Evolutionary conservation across 1,140 invertebrate species (phyloP).

Genomic region (Micrasema minimum): DNA sequence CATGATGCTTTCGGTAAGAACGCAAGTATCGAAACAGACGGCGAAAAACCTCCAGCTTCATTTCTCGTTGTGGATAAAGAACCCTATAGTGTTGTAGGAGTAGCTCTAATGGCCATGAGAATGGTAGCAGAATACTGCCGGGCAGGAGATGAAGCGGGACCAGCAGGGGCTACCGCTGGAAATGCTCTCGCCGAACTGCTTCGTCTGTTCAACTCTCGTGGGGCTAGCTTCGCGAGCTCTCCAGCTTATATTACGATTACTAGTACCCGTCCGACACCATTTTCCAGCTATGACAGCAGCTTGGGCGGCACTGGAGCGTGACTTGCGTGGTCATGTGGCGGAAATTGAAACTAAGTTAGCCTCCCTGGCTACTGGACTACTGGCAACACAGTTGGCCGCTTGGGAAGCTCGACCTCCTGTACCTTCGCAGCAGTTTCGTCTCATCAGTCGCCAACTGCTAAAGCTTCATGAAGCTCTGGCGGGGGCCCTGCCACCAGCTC

Average conservation of each 20-base stretch:
- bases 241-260: slow-evolving; percentile 81
- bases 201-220: slow-evolving; percentile 89
- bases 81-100: slow-evolving; percentile 86
- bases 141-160: slow-evolving; percentile 75
- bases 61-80: slow-evolving; percentile 81
- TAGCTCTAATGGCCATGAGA: slow-evolving; percentile 85
- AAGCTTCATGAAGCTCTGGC: slow-evolving; percentile 94
- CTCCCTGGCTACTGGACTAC: slow-evolving; percentile 85
- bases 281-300: slow-evolving; percentile 67
- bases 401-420: slow-evolving; percentile 97
- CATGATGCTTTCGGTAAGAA: slow-evolving; percentile 64
- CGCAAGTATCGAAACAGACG: slow-evolving; percentile 57
- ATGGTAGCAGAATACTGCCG: slow-evolving; percentile 92
- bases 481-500: slow-evolving; percentile 78
- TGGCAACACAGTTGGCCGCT: slow-evolving; percentile 77
- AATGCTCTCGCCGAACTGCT: slow-evolving; percentile 88
- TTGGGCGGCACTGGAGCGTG: slow-evolving; percentile 72
- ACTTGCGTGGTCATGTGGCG: slow-evolving; percentile 88
- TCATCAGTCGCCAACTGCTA: slow-evolving; percentile 90
- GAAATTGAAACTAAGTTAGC: slow-evolving; percentile 94
- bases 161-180: slow-evolving; percentile 75
- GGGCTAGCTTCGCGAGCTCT: slow-evolving; percentile 91
- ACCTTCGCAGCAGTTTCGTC: slow-evolving; percentile 91
- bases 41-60: slow-evolving; percentile 62
- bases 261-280: slow-evolving; percentile 76